These are phyloP conservation scores for Phallusia fumigata DNA, from an alignment of 23 tunicate genomes.

Conservation along the genomic window DNA sequence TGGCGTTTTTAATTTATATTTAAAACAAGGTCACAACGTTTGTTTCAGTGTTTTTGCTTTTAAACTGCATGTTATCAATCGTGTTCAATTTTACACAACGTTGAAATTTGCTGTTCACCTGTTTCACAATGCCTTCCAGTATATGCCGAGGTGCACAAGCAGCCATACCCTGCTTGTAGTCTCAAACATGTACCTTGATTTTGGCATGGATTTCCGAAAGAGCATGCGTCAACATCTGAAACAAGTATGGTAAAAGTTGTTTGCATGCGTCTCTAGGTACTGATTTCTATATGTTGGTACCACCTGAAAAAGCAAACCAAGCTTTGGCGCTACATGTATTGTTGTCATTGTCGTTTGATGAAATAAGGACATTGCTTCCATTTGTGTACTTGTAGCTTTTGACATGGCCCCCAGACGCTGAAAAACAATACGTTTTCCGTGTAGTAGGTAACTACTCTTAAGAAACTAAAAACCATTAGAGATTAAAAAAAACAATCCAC, in stretches of 20 bases:
- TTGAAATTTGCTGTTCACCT: neutral
- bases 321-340: neutral
- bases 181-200: neutral
- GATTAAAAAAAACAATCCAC: too few species aligned
- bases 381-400: neutral
- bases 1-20: too few species aligned
- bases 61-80: too few species aligned
- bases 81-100: too few species aligned
- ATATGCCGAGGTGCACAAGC: neutral
- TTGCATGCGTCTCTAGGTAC: too few species aligned
- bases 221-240: neutral
- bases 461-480: too few species aligned
- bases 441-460: too few species aligned
- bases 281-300: too few species aligned
- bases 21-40: neutral
- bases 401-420: neutral
- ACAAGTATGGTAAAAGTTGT: too few species aligned
- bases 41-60: too few species aligned
- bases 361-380: neutral
- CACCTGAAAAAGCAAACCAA: neutral
- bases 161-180: neutral
- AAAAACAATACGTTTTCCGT: neutral
- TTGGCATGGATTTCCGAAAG: neutral
- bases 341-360: neutral
- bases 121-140: neutral